Percentiles rank a stretch among this genome's conserved stretches.
phyloP scores from a whole-genome alignment of 2,797 vertebrate species.

The Aselliscus stoliczkanus region DNA sequence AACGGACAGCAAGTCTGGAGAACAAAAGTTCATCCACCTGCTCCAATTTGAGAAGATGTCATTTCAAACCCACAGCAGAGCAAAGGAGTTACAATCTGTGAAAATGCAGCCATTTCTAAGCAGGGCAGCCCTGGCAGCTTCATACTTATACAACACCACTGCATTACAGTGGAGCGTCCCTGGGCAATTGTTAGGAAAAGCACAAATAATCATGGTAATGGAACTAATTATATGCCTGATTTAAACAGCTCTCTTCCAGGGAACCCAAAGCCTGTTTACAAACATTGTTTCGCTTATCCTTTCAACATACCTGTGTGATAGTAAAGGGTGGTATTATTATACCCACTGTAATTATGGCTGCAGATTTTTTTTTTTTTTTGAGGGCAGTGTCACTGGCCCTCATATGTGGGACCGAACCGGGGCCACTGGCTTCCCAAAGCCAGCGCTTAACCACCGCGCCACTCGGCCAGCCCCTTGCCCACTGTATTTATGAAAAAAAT shows the following conservation, averaged over 20 bases:
- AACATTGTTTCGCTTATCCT: neutral
- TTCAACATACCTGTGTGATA: neutral
- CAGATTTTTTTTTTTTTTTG: too few species aligned
- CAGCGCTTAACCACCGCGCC: too few species aligned
- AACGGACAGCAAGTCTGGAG: neutral
- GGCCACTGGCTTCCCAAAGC: too few species aligned
- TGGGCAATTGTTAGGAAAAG: neutral
- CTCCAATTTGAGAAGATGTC: neutral
- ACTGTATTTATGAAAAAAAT: neutral
- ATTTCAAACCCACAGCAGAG: neutral
- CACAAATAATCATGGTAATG: neutral
- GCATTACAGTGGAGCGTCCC: neutral
- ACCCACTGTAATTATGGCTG: too few species aligned
- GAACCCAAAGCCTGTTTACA: neutral
- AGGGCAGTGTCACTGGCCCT: too few species aligned
- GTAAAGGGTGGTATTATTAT: neutral
- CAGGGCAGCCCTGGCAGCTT: neutral
- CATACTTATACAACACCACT: rapidly evolving
- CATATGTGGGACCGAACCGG: too few species aligned
- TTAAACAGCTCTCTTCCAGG: neutral
- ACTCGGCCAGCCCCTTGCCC: too few species aligned
- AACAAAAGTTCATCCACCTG: neutral
- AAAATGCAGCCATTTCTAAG: neutral
- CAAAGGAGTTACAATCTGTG: neutral
- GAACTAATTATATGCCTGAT: neutral